phyloP scores from a whole-genome alignment of 1,140 invertebrate genomes.

The Drosophila eugracilis region DNA sequence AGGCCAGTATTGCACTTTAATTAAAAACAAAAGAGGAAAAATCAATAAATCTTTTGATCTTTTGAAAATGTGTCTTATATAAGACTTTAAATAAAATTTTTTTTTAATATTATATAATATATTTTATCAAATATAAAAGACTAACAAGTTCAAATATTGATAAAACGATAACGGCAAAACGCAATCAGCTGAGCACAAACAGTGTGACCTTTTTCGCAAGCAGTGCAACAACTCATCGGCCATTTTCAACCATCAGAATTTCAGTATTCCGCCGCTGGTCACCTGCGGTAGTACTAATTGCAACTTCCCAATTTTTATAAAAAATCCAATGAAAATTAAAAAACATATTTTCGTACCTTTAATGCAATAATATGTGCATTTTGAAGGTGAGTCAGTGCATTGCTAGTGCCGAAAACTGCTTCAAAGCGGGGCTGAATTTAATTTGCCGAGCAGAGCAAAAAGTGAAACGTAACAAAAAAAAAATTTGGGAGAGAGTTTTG shows the following conservation, averaged over 20 bases:
- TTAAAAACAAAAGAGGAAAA: too few relatives aligned
- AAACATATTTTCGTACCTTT: slow-evolving; percentile 74
- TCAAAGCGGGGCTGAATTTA: neutral
- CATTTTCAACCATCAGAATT: slow-evolving; percentile 6
- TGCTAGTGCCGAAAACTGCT: slow-evolving; percentile 2
- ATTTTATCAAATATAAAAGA: neutral
- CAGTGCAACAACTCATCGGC: neutral
- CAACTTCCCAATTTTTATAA: slow-evolving; percentile 63
- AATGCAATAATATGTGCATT: slow-evolving; percentile 82
- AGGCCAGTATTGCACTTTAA: too few relatives aligned
- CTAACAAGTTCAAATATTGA: neutral
- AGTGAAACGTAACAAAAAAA: slow-evolving; percentile 76
- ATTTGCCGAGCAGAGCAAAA: slow-evolving; percentile 51
- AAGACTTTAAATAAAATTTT: too few relatives aligned
- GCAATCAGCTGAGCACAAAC: slow-evolving; percentile 4
- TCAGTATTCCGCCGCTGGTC: slow-evolving; percentile 38
- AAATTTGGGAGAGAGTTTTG: slow-evolving; percentile 35
- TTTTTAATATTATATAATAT: neutral
- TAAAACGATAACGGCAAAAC: slow-evolving; percentile 1
- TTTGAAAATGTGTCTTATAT: too few relatives aligned
- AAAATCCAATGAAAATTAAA: slow-evolving; percentile 74
- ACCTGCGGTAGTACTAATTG: slow-evolving; percentile 34
- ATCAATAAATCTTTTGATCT: too few relatives aligned
- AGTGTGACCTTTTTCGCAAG: slow-evolving; percentile 4
- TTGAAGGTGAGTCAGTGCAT: slow-evolving; percentile 70